These are phyloP conservation scores for Sander lucioperca DNA, from an alignment of 2,113 vertebrate genomes.

Conservation along the genomic window DNA sequence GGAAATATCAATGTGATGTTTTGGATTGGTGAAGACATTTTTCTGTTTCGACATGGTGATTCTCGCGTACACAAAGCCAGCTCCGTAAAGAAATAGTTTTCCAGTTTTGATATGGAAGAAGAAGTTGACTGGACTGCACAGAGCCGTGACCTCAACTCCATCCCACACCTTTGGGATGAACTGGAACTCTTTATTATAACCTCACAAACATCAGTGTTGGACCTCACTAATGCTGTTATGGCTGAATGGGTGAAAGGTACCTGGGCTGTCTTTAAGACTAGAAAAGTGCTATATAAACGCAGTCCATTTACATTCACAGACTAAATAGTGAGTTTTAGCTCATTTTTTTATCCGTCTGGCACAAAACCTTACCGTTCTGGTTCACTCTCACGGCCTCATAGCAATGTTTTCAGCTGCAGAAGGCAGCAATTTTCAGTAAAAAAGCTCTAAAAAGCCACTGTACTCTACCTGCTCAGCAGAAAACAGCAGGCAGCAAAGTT, in stretches of 20 bases:
- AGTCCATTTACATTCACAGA: too few relatives aligned
- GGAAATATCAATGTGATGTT: neutral
- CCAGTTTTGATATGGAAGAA: neutral
- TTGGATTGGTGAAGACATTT: neutral
- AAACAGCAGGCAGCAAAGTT: neutral
- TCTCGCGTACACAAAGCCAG: neutral
- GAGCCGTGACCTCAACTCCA: neutral
- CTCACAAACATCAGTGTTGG: too few relatives aligned
- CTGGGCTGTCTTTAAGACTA: too few relatives aligned
- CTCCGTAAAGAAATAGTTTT: neutral
- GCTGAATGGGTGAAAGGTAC: too few relatives aligned
- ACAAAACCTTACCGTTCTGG: neutral
- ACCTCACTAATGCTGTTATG: too few relatives aligned
- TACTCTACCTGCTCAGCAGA: neutral
- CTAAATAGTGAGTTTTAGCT: neutral
- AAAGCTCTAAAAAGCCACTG: neutral
- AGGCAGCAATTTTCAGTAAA: neutral
- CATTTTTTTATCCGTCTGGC: neutral
- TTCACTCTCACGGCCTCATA: neutral
- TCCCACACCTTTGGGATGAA: neutral
- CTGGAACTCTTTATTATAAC: neutral
- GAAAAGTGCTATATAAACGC: too few relatives aligned
- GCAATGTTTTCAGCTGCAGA: neutral
- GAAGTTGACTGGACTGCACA: neutral
- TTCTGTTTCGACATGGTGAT: neutral